A percentile compares a stretch with the other conserved stretches of the same genome.
These are phyloP conservation scores for Campylomormyrus numenius DNA, from an alignment of 2,113 vertebrate species.

Conservation along the genomic window DNA sequence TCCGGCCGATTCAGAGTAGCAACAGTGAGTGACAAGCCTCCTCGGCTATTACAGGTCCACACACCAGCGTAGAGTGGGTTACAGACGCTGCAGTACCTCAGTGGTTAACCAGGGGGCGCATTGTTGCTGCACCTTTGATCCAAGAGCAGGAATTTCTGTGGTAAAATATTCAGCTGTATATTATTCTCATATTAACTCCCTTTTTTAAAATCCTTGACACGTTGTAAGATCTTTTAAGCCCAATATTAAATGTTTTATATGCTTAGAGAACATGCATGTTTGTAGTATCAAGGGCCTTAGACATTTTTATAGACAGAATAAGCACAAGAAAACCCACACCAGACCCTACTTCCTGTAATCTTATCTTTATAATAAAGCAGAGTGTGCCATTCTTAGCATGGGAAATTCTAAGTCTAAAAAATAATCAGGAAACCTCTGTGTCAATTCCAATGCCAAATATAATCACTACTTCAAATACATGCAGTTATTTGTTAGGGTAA, in stretches of 20 bases:
- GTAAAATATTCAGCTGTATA: neutral
- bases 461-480: neutral
- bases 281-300: neutral
- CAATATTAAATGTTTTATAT: neutral
- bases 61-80: neutral
- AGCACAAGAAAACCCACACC: neutral
- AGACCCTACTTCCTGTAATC: neutral
- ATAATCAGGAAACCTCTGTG: neutral
- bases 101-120: neutral
- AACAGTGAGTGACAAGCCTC: neutral
- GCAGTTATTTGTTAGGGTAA: neutral
- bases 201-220: neutral
- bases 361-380: neutral
- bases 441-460: neutral
- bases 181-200: neutral
- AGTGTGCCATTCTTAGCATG: neutral
- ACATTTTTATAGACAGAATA: neutral
- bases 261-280: neutral
- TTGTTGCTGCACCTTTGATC: neutral
- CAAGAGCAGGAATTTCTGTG: neutral
- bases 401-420: neutral
- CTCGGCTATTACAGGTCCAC: neutral
- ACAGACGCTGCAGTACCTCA: neutral
- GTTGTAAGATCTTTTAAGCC: neutral
- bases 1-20: slow-evolving; percentile 68